A percentile compares a stretch with the other conserved stretches of the same genome.
Conservation (phyloP, 1,140 invertebrate species). For the Temnothorax longispinosus region DNA sequence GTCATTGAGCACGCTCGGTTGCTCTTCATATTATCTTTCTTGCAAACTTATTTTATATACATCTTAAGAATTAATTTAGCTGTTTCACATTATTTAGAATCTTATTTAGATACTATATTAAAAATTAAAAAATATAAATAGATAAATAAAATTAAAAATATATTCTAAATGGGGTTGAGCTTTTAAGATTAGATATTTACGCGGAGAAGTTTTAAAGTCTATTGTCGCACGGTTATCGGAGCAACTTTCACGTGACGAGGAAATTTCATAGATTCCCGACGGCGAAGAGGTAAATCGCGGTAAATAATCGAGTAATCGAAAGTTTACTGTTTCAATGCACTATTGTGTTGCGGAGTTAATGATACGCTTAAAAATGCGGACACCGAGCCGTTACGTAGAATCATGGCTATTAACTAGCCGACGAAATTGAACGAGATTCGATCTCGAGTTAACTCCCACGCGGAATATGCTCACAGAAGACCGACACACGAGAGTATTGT, state of each 20-base stretch:
- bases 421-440: constrained; percentile 74
- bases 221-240: constrained; percentile 23
- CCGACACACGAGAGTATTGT: constrained; percentile 68
- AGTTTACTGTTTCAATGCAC: constrained; percentile 70
- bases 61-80: neutral
- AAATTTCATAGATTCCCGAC: constrained; percentile 44
- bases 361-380: constrained; percentile 66
- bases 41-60: neutral
- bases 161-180: neutral
- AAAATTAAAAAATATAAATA: neutral
- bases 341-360: constrained; percentile 67
- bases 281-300: constrained; percentile 30
- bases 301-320: constrained; percentile 69
- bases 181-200: neutral
- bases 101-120: neutral
- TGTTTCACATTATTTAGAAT: neutral
- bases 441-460: constrained; percentile 72
- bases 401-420: constrained; percentile 73
- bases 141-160: neutral
- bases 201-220: neutral
- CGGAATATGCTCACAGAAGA: constrained; percentile 65
- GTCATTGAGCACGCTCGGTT: neutral
- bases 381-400: constrained; percentile 69
- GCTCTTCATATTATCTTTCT: neutral
- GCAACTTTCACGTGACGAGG: constrained; percentile 37